Evolutionary conservation across 2,888 invertebrate genomes (phyloP).

Genomic region (Cephus sareptanus): DNA sequence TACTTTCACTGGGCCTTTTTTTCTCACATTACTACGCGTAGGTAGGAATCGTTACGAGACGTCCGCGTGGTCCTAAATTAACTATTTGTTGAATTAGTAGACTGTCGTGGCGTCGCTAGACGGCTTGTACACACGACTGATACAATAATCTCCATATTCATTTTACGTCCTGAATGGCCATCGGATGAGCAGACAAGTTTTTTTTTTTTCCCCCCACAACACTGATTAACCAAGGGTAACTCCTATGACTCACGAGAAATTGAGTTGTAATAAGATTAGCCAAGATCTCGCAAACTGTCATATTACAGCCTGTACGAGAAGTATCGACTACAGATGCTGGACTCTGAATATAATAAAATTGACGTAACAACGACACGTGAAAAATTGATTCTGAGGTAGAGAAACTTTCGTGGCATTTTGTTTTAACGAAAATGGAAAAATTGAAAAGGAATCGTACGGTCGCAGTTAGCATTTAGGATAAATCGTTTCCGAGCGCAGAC

Average conservation of each 20-base stretch:
- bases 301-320: background rate
- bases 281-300: background rate
- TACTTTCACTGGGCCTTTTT: background rate
- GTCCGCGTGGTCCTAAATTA: background rate
- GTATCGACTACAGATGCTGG: background rate
- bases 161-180: background rate
- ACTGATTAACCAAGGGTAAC: background rate
- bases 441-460: background rate
- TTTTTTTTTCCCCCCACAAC: background rate
- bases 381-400: background rate
- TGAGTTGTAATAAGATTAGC: background rate
- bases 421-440: background rate
- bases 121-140: background rate
- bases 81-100: background rate
- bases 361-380: background rate
- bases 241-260: background rate
- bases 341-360: background rate
- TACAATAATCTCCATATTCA: background rate
- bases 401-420: background rate
- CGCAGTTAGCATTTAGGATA: background rate
- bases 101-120: background rate
- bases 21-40: background rate
- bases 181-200: background rate
- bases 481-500: background rate
- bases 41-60: background rate